Evolutionary conservation across 2,888 invertebrate genomes (phyloP).

Genomic region (Acrocyrtus sp.): DNA sequence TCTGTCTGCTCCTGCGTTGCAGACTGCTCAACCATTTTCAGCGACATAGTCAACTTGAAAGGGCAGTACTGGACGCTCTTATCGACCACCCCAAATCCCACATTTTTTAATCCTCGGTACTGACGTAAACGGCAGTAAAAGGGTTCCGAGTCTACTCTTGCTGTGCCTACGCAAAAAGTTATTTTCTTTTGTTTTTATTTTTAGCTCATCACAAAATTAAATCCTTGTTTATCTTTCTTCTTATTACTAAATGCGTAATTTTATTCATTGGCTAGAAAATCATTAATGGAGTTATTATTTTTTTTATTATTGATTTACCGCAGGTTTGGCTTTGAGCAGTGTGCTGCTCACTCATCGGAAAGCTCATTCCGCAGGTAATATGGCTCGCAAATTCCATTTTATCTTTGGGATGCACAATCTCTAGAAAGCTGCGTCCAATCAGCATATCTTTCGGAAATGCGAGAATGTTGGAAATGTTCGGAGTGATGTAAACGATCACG

Average conservation of each 20-base stretch:
- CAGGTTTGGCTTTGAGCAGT: constrained; percentile 14
- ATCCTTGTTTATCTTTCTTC: neutral
- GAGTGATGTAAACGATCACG: constrained; percentile 79
- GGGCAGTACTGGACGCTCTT: constrained; percentile 75
- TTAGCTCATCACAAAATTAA: neutral
- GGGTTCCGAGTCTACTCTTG: constrained; percentile 42
- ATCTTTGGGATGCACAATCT: constrained; percentile 84
- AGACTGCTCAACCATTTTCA: constrained; percentile 69
- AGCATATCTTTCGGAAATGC: constrained; percentile 87
- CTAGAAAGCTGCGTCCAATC: constrained; percentile 85
- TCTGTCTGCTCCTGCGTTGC: constrained; percentile 39
- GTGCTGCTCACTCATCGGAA: constrained; percentile 37
- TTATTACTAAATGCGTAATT: neutral
- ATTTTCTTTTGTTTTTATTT: too few relatives aligned
- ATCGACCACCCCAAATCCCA: constrained; percentile 73
- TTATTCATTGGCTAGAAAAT: too few relatives aligned
- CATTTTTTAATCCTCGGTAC: constrained; percentile 73
- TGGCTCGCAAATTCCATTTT: constrained; percentile 79
- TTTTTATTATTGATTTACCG: too few relatives aligned
- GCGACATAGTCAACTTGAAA: constrained; percentile 77
- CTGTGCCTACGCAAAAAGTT: too few relatives aligned
- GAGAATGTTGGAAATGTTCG: constrained; percentile 75
- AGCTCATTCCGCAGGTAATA: constrained; percentile 67
- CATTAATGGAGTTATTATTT: too few relatives aligned
- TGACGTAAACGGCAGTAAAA: constrained; percentile 73